Percentiles rank a stretch among this genome's conserved stretches.
Evolutionary conservation across 2,797 vertebrate species (phyloP).

Genomic region (Hyperoplus lanceolatus): DNA sequence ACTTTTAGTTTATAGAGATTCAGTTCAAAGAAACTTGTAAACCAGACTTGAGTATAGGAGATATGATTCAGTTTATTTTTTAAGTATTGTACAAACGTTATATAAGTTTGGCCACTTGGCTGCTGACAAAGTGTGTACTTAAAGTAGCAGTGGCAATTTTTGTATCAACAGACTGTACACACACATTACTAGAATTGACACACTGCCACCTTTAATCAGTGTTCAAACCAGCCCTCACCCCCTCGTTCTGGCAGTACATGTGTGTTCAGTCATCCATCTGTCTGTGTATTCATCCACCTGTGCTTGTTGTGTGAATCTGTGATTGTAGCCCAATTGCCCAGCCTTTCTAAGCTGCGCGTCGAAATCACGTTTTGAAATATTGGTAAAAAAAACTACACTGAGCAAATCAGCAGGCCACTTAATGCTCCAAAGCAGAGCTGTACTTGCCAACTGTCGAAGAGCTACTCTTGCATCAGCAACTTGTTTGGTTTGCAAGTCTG

Average conservation of each 20-base stretch:
- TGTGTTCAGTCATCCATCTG: slow-evolving; percentile 70
- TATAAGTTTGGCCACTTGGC: not conserved
- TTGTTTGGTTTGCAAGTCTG: slow-evolving; percentile 32
- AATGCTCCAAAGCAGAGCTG: slow-evolving; percentile 47
- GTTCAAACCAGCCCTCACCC: slow-evolving; percentile 65
- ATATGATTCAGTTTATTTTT: slow-evolving; percentile 1
- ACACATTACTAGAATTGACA: slow-evolving; percentile 80
- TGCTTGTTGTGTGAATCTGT: slow-evolving; percentile 61
- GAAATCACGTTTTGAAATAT: slow-evolving; percentile 44
- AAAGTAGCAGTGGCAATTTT: slow-evolving; percentile 50
- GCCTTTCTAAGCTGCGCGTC: slow-evolving; percentile 42
- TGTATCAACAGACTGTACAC: slow-evolving; percentile 43
- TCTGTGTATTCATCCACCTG: slow-evolving; percentile 65
- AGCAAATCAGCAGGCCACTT: slow-evolving; percentile 52
- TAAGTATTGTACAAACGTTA: not conserved
- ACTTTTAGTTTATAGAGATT: not conserved
- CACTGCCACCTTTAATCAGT: slow-evolving; percentile 82
- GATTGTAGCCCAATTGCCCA: slow-evolving; percentile 47
- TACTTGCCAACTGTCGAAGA: slow-evolving; percentile 37
- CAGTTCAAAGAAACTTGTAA: not conserved
- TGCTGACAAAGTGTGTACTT: slow-evolving; percentile 28
- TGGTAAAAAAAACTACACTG: slow-evolving; percentile 38
- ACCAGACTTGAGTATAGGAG: not conserved
- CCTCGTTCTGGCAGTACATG: slow-evolving; percentile 48
- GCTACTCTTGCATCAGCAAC: slow-evolving; percentile 26